These are phyloP conservation scores for Pungitius pungitius DNA, from an alignment of 2,113 vertebrate genomes.

Conservation along the genomic window DNA sequence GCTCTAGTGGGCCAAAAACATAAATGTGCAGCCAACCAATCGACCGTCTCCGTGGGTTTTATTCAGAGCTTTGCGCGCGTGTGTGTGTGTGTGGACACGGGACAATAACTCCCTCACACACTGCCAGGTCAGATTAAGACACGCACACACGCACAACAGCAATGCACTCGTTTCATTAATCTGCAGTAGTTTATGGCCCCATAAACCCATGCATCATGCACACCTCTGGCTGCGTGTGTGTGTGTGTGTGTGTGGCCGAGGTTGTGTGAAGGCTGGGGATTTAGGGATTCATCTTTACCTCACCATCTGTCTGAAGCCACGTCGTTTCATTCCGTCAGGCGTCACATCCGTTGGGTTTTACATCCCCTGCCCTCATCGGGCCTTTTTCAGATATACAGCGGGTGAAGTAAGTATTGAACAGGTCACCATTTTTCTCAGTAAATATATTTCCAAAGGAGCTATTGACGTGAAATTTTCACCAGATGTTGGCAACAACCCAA, in stretches of 20 bases:
- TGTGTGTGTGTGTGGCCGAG: slow-evolving; percentile 2
- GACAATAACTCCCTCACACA: slow-evolving; percentile 5
- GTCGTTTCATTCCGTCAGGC: slow-evolving; percentile 7
- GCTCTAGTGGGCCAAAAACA: neutral
- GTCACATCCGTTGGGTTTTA: neutral
- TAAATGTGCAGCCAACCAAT: slow-evolving; percentile 11
- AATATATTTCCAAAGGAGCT: no score
- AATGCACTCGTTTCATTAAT: slow-evolving; percentile 16
- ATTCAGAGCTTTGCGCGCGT: slow-evolving; percentile 19
- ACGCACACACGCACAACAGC: no score
- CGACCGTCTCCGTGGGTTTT: neutral
- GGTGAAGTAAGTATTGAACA: no score
- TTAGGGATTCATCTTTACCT: slow-evolving; percentile 35
- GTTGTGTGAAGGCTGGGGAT: slow-evolving; percentile 3
- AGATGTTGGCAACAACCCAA: no score
- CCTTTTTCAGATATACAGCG: no score
- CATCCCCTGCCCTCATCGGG: no score
- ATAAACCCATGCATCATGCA: slow-evolving; percentile 6
- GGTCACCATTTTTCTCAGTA: no score
- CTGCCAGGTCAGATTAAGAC: neutral
- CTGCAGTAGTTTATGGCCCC: slow-evolving; percentile 24
- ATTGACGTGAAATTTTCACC: no score
- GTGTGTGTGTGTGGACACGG: neutral
- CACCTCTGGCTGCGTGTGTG: slow-evolving; percentile 4
- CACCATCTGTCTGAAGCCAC: slow-evolving; percentile 47